These are phyloP conservation scores for Paralvinella palmiformis DNA, from an alignment of 1,140 invertebrate genomes.

Conservation along the genomic window DNA sequence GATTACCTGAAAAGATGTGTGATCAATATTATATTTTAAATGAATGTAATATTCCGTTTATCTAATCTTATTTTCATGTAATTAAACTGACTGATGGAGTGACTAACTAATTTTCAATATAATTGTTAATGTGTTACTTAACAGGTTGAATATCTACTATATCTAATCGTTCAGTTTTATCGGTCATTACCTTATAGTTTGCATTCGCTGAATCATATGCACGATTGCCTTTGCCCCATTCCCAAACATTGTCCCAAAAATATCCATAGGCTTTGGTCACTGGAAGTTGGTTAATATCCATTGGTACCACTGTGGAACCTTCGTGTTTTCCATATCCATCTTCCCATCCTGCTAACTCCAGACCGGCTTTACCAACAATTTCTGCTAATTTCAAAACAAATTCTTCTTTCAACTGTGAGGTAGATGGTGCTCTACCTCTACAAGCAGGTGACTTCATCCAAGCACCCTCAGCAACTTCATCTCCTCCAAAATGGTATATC, in stretches of 20 bases:
- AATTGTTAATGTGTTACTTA: too few species aligned
- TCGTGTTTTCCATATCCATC: slow-evolving; percentile 31
- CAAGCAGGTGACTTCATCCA: slow-evolving; percentile 35
- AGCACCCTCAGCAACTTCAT: slow-evolving; percentile 33
- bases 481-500: slow-evolving; percentile 40
- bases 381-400: slow-evolving; percentile 27
- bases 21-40: neutral
- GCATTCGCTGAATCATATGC: slow-evolving; percentile 37
- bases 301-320: slow-evolving; percentile 23
- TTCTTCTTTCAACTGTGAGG: slow-evolving; percentile 17
- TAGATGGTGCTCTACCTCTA: neutral
- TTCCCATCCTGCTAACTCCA: slow-evolving; percentile 39
- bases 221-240: slow-evolving; percentile 30
- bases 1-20: slow-evolving; percentile 28
- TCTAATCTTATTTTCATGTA: neutral
- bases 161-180: neutral
- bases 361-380: slow-evolving; percentile 14
- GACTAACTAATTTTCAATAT: neutral
- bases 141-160: too few species aligned
- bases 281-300: slow-evolving; percentile 14
- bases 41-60: neutral
- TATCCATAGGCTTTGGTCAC: slow-evolving; percentile 28
- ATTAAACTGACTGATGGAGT: neutral
- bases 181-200: slow-evolving; percentile 35
- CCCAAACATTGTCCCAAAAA: slow-evolving; percentile 41